Evolutionary conservation across 2,797 vertebrate species (phyloP), one percentile per base, ranked within the genome.

Genomic region (Sebastes minor): DNA sequence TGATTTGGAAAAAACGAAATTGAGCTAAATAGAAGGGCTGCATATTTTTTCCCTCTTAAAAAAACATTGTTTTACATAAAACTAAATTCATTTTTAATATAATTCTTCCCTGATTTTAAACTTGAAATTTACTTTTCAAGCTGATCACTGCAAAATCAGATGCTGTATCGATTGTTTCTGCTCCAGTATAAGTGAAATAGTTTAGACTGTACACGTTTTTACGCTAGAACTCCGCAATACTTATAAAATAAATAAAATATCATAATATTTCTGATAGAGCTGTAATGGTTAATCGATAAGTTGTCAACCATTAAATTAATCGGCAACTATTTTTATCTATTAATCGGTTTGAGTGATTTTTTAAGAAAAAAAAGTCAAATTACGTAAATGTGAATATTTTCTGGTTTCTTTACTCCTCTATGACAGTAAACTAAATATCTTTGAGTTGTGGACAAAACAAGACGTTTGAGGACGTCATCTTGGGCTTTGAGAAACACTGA

Each of bases 1-100:
- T 71, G 25, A 72, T 64, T 30, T 75, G 64, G 59, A 22, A 49
- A 87, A 84, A 74, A 4, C 20, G 30, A 59, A 80, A 75, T 16
- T 52, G 18, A 69, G 67, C 71, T 79, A 69, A 62, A 69, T 4
- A 52, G 80, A 74, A 52, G 56, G 4, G 8, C 20, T 64, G 20
- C 7, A 14, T 63, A 71, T 35, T 64, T 63, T 64, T 22, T 33
- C 10, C 23, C 35, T 68, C 59, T n/a, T 52, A 52, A 25, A 55
- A 33, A 33, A 33, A 75, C 16, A n/a, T 7, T 9, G n/a, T 22
- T 71, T 77, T 22, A 22, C 11, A 61, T 18, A 18, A 35, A 76
- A 49, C 4, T 27, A 42, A 4, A 11, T 16, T 0, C 12, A 32
- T 57, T 4, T 62, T 66, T 35, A 4, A 8, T 38, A 25, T 10